phyloP scores from a whole-genome alignment of 2,113 vertebrate species.

The Stomatorhinus ivindoensis region DNA sequence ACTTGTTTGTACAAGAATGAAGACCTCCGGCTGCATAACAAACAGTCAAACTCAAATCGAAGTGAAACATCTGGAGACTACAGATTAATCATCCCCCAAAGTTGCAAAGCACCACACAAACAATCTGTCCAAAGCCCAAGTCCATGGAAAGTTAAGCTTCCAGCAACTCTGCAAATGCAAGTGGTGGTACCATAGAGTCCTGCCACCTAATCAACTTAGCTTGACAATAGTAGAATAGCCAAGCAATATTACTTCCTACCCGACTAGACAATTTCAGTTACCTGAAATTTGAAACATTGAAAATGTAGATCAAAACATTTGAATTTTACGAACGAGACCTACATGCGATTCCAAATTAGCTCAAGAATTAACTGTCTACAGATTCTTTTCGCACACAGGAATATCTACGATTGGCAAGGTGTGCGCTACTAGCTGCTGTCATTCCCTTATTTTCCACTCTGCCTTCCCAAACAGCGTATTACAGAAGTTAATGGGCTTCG shows the following conservation, averaged over 20 bases:
- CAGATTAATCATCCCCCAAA: neutral
- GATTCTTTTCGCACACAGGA: neutral
- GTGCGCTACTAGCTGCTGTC: neutral
- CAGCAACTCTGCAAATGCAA: neutral
- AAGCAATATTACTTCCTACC: constrained; percentile 8
- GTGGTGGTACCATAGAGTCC: neutral
- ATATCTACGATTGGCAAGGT: neutral
- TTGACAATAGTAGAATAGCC: neutral
- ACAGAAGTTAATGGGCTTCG: neutral
- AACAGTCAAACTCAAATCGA: neutral
- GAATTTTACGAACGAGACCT: neutral
- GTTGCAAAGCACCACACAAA: neutral
- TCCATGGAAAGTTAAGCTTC: neutral
- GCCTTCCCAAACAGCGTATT: neutral
- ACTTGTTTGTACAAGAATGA: neutral
- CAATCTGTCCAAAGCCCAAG: neutral
- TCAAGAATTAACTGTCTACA: neutral
- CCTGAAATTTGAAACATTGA: neutral
- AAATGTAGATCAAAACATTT: neutral
- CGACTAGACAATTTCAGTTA: neutral
- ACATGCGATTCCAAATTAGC: neutral
- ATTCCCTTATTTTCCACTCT: neutral
- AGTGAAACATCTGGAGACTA: neutral
- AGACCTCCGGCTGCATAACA: neutral
- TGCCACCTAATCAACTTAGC: neutral